Evolutionary conservation across 2,797 vertebrate species (phyloP).

Genomic region (Danionella dracula): DNA sequence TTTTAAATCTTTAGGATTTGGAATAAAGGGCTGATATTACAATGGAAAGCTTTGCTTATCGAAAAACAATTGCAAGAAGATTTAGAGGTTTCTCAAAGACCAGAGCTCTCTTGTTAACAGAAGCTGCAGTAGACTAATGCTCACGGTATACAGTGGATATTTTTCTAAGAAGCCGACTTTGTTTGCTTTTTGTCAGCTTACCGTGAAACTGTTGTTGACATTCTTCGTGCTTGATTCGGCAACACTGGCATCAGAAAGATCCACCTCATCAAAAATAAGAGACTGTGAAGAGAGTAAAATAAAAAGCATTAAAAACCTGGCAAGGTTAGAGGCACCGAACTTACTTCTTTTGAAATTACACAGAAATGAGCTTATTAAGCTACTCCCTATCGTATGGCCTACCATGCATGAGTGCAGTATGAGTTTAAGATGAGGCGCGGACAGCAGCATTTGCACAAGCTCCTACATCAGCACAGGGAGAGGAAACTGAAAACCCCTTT

Average conservation of each 20-base stretch:
- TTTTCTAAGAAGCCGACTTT: no score
- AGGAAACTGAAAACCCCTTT: not conserved
- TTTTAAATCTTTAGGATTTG: no score
- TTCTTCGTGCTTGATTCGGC: conserved; percentile 99
- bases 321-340: not conserved
- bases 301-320: conserved; percentile 46
- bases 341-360: conserved; percentile 8
- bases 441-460: not conserved
- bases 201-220: conserved; percentile 99
- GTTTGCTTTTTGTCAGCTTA: no score
- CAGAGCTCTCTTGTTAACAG: no score
- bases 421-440: not conserved
- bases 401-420: conserved; percentile 23
- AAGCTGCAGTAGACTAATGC: no score
- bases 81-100: no score
- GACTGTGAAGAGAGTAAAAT: conserved; percentile 73
- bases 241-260: conserved; percentile 96
- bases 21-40: no score
- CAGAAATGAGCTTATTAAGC: conserved; percentile 7
- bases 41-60: no score
- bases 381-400: conserved; percentile 24
- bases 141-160: no score
- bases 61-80: no score
- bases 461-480: conserved; percentile 5
- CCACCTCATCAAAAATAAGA: conserved; percentile 98